Base-by-base conservation (phyloP, 2,797 vertebrate species). In the Argya squamiceps region DNA sequence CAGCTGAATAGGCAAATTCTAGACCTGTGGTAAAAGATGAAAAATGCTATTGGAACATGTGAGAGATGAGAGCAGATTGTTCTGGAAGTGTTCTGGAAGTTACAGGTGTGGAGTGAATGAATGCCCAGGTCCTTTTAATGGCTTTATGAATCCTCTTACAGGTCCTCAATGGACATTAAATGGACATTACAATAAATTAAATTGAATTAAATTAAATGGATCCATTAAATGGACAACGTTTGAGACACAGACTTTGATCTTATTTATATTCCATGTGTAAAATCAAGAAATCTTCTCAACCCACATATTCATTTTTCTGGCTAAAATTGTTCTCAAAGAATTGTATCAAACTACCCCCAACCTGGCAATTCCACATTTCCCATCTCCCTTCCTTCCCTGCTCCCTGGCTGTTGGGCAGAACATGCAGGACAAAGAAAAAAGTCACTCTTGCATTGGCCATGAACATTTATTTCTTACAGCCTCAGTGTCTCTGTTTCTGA, bases 1-100 rank as follows among this genome's bases (percentile, higher is more conserved):
- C 99, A 6, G 99, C 99, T 5, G 99, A 99, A 92, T 99, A 99
- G 3, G 99, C 99, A 87, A 99, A 99, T 96, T 99, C 99, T 89
- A 99, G 97, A 84, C 99, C 99, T 99, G 93, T 41, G 62, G 29
- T 11, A 39, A 53, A 91, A 96, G 43, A 93, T 29, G 56, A 62
- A 44, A 12, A 62, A 29, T 9, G 17, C 20, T 41, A 2, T 37
- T 81, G 50, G 27, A 84, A 78, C 10, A 27, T 8, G 8, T 13
- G 36, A 50, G 53, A 58, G 52, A 55, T 19, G 55, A 30, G 1
- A 76, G 22, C 0, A 39, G 36, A 44, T 73, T 14, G 12, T 71
- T 71, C 32, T n/a, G 5, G 18, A 15, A 60, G 34, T 9, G 56
- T 23, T 65, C 29, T 0, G 20, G 63, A 36, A 91, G 32, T 43